A percentile compares a stretch with the other conserved stretches of the same genome.
phyloP scores from a whole-genome alignment of 37 sponge, comb jelly and placozoan species.

The Ianthella basta region DNA sequence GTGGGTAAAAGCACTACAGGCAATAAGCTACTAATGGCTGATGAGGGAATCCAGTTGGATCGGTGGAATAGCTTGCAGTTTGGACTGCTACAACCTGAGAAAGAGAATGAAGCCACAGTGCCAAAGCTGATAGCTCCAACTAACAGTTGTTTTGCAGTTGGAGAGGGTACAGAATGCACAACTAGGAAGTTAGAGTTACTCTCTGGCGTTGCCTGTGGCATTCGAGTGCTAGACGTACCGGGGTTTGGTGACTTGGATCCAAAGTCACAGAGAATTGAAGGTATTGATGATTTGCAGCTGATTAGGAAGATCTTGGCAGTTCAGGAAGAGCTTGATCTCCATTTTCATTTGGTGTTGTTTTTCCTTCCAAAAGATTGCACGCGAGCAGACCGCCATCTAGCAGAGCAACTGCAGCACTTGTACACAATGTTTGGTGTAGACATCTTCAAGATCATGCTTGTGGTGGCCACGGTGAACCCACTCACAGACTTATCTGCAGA shows the following conservation, averaged over 20 bases:
- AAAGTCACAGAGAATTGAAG: background rate
- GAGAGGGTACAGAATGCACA: background rate
- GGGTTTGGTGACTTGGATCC: slow-evolving; percentile 25
- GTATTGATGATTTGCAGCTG: slow-evolving; percentile 27
- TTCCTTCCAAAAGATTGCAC: slow-evolving; percentile 29
- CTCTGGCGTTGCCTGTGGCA: background rate
- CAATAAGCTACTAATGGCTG: slow-evolving; percentile 31
- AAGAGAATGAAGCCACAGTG: background rate
- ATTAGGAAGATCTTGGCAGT: slow-evolving; percentile 30
- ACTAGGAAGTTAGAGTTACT: slow-evolving; percentile 5
- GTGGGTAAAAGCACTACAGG: slow-evolving; percentile 53
- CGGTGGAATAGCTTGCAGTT: background rate
- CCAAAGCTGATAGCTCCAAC: background rate
- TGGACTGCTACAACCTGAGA: background rate
- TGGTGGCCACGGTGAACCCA: slow-evolving; percentile 17
- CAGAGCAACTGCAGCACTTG: slow-evolving; percentile 24
- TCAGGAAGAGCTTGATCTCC: slow-evolving; percentile 18
- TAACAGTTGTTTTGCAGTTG: background rate
- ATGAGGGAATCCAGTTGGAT: background rate
- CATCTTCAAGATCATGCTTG: slow-evolving; percentile 34
- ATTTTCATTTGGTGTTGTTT: slow-evolving; percentile 31
- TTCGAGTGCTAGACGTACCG: slow-evolving; percentile 39
- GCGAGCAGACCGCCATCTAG: background rate
- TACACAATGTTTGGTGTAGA: slow-evolving; percentile 8
- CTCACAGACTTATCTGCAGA: too few relatives aligned